phyloP scores from a whole-genome alignment of 1,140 invertebrate genomes.

The Drosophila neocordata region DNA sequence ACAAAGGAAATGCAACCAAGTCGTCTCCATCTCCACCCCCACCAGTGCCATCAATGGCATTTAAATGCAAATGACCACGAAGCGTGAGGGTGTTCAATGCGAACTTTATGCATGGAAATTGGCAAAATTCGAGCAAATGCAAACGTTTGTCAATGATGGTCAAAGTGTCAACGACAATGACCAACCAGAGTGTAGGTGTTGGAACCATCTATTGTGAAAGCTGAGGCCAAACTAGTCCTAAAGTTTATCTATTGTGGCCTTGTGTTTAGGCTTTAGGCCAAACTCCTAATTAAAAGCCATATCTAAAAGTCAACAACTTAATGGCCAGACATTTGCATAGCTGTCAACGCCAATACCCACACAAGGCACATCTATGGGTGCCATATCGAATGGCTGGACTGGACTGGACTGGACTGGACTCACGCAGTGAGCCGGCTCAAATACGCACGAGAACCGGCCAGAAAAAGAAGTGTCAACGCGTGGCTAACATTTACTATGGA shows the following conservation, averaged over 20 bases:
- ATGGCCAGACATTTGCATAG: constrained; percentile 75
- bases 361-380: constrained; percentile 52
- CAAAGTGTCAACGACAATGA: constrained; percentile 63
- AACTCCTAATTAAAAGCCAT: constrained; percentile 75
- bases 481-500: constrained; percentile 36
- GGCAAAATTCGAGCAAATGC: constrained; percentile 76
- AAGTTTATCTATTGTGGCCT: constrained; percentile 12
- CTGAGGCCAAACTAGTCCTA: constrained; percentile 20
- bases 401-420: constrained; percentile 17
- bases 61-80: constrained; percentile 77
- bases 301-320: constrained; percentile 77
- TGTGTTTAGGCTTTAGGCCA: constrained; percentile 38
- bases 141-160: constrained; percentile 67
- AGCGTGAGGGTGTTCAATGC: constrained; percentile 78
- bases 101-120: constrained; percentile 78
- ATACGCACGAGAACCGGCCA: constrained; percentile 70
- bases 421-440: constrained; percentile 22
- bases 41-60: constrained; percentile 61
- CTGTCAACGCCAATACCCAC: constrained; percentile 75
- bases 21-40: not conserved
- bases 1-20: constrained; percentile 54
- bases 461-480: constrained; percentile 75
- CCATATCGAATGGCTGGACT: constrained; percentile 25
- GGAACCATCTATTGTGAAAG: constrained; percentile 53
- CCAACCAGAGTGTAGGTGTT: constrained; percentile 42